Conservation (phyloP, 2,113 vertebrate genomes). For the Pygoscelis adeliae region DNA sequence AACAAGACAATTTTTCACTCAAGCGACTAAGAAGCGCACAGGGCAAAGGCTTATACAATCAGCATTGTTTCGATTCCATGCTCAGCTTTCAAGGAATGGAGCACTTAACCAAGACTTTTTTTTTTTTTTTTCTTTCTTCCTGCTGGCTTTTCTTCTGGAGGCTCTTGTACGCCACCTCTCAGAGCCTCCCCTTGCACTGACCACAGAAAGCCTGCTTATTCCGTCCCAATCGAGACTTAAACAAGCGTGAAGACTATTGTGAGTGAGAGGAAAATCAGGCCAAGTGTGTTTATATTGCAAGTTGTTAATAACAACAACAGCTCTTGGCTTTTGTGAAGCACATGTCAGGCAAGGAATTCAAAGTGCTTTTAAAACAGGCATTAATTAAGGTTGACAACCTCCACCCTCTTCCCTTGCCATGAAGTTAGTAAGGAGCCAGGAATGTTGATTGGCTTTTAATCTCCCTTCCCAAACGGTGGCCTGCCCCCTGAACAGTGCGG, state of each 20-base stretch:
- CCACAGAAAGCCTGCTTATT: not conserved
- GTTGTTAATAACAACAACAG: constrained; percentile 11
- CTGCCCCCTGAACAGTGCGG: fast-evolving
- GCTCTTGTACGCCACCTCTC: not conserved
- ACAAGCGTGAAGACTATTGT: not conserved
- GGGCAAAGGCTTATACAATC: not conserved
- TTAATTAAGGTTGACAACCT: constrained; percentile 15
- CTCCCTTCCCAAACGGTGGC: not conserved
- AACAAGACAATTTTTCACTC: not conserved
- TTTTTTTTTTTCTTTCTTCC: not conserved
- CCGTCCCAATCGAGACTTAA: not conserved
- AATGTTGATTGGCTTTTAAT: not conserved
- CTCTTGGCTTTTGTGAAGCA: constrained; percentile 5
- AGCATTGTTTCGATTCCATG: not conserved
- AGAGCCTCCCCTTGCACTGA: not conserved
- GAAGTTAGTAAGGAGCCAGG: not conserved
- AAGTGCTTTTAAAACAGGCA: not conserved
- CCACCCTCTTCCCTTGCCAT: not conserved
- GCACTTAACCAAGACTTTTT: not conserved
- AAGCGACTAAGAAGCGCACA: not conserved
- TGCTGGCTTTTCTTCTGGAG: not conserved
- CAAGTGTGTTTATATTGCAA: constrained; percentile 28
- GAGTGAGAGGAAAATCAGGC: constrained; percentile 5
- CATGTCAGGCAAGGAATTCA: not conserved
- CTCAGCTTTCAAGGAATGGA: not conserved